A percentile compares a stretch with the other conserved stretches of the same genome.
Evolutionary conservation across 1,140 invertebrate species (phyloP).

Genomic region (Achatina immaculata): DNA sequence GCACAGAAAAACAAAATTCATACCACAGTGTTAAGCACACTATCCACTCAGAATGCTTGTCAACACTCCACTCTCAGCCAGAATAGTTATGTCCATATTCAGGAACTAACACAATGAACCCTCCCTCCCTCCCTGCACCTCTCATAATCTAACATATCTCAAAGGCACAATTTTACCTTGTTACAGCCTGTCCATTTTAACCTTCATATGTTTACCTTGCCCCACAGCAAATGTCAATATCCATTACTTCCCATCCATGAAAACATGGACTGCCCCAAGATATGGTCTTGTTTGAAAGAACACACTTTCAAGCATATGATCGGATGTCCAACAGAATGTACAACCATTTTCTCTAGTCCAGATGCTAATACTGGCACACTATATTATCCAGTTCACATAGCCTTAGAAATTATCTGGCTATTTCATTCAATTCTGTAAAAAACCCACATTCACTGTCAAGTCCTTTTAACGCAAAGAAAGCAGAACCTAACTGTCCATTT

Average conservation of each 20-base stretch:
- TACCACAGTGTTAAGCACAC: conserved; percentile 31
- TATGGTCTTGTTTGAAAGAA: neutral
- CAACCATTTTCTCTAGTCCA: neutral
- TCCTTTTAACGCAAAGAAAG: neutral
- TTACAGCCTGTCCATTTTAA: neutral
- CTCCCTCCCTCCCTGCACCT: no score
- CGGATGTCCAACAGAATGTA: neutral
- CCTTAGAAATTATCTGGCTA: neutral
- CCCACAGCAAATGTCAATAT: conserved; percentile 7
- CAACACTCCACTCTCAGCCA: conserved; percentile 19
- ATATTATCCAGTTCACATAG: no score
- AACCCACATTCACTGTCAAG: neutral
- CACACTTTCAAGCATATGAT: neutral
- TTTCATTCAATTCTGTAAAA: neutral
- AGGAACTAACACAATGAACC: neutral
- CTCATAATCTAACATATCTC: neutral
- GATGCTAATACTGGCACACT: no score
- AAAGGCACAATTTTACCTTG: neutral
- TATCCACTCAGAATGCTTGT: conserved; percentile 25
- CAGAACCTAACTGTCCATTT: neutral
- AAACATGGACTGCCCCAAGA: neutral
- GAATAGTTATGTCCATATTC: conserved; percentile 4
- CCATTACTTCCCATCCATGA: neutral
- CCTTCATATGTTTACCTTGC: neutral
- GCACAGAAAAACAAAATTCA: conserved; percentile 21